Conservation (phyloP, 92 coral and sea anemone genomes). For the Heteractis magnifica region DNA sequence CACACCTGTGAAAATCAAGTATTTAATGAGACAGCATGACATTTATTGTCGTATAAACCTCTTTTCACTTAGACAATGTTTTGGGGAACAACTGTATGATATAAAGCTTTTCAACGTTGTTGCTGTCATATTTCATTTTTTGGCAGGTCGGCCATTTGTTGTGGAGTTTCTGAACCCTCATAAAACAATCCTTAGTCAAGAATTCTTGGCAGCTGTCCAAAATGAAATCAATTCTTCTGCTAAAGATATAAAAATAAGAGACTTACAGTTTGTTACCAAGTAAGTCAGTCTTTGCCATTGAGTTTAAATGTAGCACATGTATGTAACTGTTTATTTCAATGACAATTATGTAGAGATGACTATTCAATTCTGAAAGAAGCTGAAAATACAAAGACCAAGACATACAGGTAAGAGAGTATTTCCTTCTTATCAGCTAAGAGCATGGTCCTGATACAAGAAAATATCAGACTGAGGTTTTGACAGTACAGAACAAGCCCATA, state of each 20-base stretch:
- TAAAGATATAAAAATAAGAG: conserved; percentile 65
- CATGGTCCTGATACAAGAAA: no score
- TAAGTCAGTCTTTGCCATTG: conserved; percentile 13
- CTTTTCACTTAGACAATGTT: no score
- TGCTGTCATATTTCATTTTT: neutral
- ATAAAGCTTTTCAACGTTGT: neutral
- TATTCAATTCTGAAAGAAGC: conserved; percentile 77
- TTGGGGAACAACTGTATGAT: neutral
- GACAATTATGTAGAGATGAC: conserved; percentile 57
- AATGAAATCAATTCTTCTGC: conserved; percentile 70
- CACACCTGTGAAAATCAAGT: no score
- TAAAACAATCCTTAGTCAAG: conserved; percentile 49
- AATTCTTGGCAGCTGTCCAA: conserved; percentile 58
- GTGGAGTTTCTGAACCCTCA: conserved; percentile 87
- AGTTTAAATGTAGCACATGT: neutral
- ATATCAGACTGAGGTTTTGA: no score
- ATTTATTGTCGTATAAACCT: no score
- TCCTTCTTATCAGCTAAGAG: no score
- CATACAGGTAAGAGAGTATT: conserved; percentile 70
- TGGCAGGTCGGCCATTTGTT: conserved; percentile 92
- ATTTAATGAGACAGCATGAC: no score
- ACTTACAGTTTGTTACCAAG: conserved; percentile 86
- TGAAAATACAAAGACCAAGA: conserved; percentile 86
- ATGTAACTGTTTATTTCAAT: neutral
- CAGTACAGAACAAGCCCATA: no score